A percentile compares a stretch with the other conserved stretches of the same genome.
These are phyloP conservation scores for Orchesella flavescens DNA, from an alignment of 2,888 invertebrate genomes.

Conservation along the genomic window DNA sequence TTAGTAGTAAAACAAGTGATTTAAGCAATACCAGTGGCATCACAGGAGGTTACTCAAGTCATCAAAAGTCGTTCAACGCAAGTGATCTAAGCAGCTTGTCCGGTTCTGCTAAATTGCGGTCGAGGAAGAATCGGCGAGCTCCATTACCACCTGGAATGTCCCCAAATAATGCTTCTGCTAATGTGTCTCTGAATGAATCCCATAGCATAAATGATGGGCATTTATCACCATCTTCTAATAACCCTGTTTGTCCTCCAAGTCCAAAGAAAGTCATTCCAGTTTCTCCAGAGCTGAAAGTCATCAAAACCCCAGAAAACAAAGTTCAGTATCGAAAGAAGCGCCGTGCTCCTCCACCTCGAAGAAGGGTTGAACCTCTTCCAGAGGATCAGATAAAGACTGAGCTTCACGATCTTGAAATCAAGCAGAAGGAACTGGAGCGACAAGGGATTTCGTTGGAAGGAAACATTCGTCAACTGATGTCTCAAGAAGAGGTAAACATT, in stretches of 20 bases:
- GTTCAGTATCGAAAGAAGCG: constrained; percentile 75
- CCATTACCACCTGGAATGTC: constrained; percentile 73
- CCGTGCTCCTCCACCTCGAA: constrained; percentile 74
- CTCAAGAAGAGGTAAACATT: constrained; percentile 53
- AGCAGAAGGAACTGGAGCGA: constrained; percentile 90
- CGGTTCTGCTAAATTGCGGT: constrained; percentile 63
- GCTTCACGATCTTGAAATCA: constrained; percentile 87
- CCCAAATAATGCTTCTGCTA: constrained; percentile 59
- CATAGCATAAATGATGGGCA: neutral
- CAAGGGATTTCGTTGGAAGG: constrained; percentile 93
- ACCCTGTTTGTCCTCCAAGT: constrained; percentile 34
- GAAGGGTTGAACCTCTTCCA: constrained; percentile 74
- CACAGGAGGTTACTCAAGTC: constrained; percentile 62
- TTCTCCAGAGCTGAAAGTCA: constrained; percentile 68
- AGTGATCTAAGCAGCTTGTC: constrained; percentile 62
- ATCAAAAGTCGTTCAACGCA: constrained; percentile 60
- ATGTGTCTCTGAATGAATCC: constrained; percentile 40
- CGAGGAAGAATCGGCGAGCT: constrained; percentile 73
- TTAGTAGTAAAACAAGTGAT: constrained; percentile 67
- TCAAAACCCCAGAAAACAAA: constrained; percentile 61
- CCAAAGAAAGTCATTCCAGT: constrained; percentile 68
- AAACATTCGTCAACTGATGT: constrained; percentile 80
- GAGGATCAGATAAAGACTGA: constrained; percentile 78
- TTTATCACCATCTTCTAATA: constrained; percentile 16
- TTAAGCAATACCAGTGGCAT: constrained; percentile 64